Conservation (phyloP, 2,113 vertebrate species). For the Cricetomys ansorgei region DNA sequence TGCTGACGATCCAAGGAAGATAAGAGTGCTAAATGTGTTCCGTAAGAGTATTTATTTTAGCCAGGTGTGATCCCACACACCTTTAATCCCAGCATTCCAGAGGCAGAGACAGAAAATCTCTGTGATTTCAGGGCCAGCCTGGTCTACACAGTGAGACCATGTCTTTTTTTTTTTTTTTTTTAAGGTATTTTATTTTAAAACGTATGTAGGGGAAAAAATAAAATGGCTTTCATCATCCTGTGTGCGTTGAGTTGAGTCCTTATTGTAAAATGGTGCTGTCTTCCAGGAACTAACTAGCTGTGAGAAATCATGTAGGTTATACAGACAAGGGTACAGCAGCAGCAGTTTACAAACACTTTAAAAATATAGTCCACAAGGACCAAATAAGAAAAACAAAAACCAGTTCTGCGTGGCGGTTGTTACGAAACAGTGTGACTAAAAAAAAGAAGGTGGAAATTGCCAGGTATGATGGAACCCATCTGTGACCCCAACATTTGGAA, state of each 20-base stretch:
- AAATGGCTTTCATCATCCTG: conserved; percentile 81
- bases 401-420: background rate
- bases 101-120: background rate
- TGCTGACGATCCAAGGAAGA: background rate
- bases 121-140: background rate
- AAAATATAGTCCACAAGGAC: background rate
- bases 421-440: background rate
- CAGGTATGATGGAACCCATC: background rate
- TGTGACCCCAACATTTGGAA: background rate
- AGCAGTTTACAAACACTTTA: background rate
- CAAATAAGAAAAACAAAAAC: background rate
- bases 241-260: conserved; percentile 75
- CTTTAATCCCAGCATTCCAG: background rate
- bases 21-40: background rate
- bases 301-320: background rate
- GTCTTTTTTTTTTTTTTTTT: background rate
- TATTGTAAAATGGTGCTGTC: conserved; percentile 17
- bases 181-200: conserved; percentile 62
- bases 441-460: background rate
- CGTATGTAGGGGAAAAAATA: conserved; percentile 79
- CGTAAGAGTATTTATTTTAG: conserved; percentile 64
- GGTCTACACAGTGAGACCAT: background rate
- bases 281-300: background rate
- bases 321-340: background rate
- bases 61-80: background rate